Evolutionary conservation across 2,888 invertebrate genomes (phyloP), one percentile per base, ranked within the genome.

Genomic region (Agriopis leucophaearia): DNA sequence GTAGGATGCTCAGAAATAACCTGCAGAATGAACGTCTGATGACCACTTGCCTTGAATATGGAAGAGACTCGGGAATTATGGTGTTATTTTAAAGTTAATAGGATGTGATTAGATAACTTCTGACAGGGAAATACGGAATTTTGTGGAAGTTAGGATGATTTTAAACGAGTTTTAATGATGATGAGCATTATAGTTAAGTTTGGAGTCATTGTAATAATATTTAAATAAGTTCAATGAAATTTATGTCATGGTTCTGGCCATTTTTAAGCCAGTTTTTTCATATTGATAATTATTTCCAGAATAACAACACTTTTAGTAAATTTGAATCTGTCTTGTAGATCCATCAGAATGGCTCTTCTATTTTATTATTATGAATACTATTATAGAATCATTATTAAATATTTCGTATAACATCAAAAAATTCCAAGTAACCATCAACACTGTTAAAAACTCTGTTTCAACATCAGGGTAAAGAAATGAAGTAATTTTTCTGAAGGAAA

Each of bases 21-120:
- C 87, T 88, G 88, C 85, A 86, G 92, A 90, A 90, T 89, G 86
- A 87, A 86, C 87, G 72, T 79, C 86, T 86, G 88, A 89, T 89
- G 89, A 86, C 87, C 87, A 83, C 83, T 87, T 79, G 78, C 76
- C 74, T 78, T 72, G 79, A 81, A 78, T 78, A 82, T 80, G 74
- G 76, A 82, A 67, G 71, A 61, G 65, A 65, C 51, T 35, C 72
- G 74, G 56, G 64, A 81, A 80, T 86, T 81, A 85, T 82, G 76
- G 75, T 73, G 77, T 76, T 71, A 75, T 79, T 83, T 73, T 63
- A 72, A 73, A 77, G 68, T 69, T 64, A 78, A 84, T 80, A 69
- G 74, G 65, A 64, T 66, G 74, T 68, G 76, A 81, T 83, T 80
- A 81, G 77, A 77, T 69, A 79, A 45, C 64, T 77, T 70, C 72